Base-by-base conservation (phyloP, 2,888 invertebrate genomes). In the Polydrusus cervinus region DNA sequence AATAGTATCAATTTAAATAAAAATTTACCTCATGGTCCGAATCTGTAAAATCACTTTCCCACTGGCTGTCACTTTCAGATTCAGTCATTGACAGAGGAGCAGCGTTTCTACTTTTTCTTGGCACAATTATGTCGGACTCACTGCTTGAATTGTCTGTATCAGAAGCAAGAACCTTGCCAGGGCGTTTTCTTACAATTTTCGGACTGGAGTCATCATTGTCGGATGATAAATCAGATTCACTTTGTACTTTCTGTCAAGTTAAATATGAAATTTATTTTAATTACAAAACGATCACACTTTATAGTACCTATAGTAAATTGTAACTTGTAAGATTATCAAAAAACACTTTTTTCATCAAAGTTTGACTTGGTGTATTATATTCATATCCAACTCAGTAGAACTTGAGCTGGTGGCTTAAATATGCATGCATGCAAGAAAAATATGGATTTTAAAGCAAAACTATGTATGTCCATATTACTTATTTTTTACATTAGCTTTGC, bases 241-340 rank as follows among this genome's bases (percentile, higher is more conserved):
- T 90, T 78, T 89, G 87, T 76, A 91, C 85, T 82, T 89, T 89
- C 91, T 92, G 86, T 78, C 16, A 60, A 60, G 14, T 55, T 89
- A 88, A 70, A 40, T 66, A 43, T 38, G 68, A 71, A 64, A 69
- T 67, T 10, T 13, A 30, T n/a, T 30, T 38, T 6, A 57, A 34
- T 34, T 9, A 34, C 10, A 34, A 10, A 34, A 34, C 7, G 5
- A 10, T 34, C 10, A 34, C 34, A 25, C 25, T 5, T 25, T 25
- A 5, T 25, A 25, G 25, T n/a, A n/a, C n/a, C n/a, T n/a, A n/a
- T n/a, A n/a, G 25, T 25, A 25, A n/a, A n/a, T n/a, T n/a, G n/a
- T n/a, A n/a, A n/a, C n/a, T n/a, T n/a, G n/a, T 25, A 25, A 25
- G 5, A 25, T 25, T 3, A 25, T 25, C 25, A 25, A 25, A 25